Base-by-base conservation (phyloP, 2,113 vertebrate species). In the Coturnix japonica region DNA sequence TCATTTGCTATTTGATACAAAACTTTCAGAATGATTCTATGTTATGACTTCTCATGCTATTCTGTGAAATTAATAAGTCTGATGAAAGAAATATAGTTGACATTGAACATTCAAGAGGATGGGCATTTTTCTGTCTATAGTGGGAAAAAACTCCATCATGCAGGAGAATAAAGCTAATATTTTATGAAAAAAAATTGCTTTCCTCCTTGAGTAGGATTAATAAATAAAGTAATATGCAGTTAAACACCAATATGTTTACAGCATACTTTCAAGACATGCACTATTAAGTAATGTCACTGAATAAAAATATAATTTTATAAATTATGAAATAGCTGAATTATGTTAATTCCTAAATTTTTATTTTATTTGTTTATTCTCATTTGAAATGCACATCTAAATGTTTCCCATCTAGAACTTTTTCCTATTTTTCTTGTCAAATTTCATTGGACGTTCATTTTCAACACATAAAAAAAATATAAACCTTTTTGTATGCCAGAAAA, bases 101-200 rank as follows among this genome's bases (percentile, higher is more conserved):
- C 84, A 64, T 85, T 80, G 83, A 77, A 93, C 79, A 78, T 91
- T 95, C 31, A 93, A 71, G 46, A 91, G 65, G 65, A 78, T 37
- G 53, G 61, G 41, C 10, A 3, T 87, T 76, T 92, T 91, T 92
- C 82, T 61, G 78, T 82, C 53, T 91, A 65, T 64, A 72, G 9
- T 85, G 31, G 41, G 81, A 80, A 86, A 63, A 78, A 85, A 89
- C 69, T 85, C 75, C 39, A 26, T 77, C 59, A 60, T 81, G 21
- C 25, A 64, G 46, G 23, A 89, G 15, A 39, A 6, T 35, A 84
- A 33, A 81, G 3, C 84, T 15, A 63, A 46, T 63, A 14, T 33
- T 61, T 82, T 80, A 73, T 54, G 85, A 37, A 81, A 69, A 69
- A 75, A 75, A 5, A 35, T 8, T 21, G 53, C 2, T 59, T 78